Conservation (phyloP, 2,888 invertebrate species). For the Ephialtes manifestator region DNA sequence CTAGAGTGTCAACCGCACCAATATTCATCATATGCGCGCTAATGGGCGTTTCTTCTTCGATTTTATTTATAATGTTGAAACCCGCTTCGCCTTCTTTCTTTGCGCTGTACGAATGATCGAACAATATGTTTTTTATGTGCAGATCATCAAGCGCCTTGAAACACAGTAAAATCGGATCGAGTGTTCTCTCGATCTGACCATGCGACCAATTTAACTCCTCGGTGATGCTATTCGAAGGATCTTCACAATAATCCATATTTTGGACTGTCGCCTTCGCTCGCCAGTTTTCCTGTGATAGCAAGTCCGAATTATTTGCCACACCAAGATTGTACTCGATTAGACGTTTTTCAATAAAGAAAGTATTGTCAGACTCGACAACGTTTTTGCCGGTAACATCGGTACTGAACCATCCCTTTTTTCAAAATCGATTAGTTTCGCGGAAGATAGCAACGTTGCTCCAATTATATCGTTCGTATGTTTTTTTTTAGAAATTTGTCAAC, state of each 20-base stretch:
- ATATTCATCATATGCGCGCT: too few species aligned
- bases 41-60: too few species aligned
- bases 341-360: not conserved
- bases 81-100: too few species aligned
- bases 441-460: conserved; percentile 19
- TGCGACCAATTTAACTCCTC: not conserved
- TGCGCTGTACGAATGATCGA: not conserved
- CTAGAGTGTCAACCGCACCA: too few species aligned
- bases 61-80: too few species aligned
- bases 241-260: not conserved
- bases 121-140: not conserved
- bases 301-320: not conserved
- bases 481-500: conserved; percentile 38
- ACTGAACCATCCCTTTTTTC: conserved; percentile 45
- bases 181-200: not conserved
- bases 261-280: not conserved
- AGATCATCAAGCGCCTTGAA: not conserved
- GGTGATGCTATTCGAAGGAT: not conserved
- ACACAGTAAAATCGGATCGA: not conserved
- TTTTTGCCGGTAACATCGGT: not conserved
- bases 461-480: conserved; percentile 4
- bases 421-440: conserved; percentile 8
- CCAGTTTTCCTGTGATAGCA: conserved; percentile 11
- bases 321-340: conserved; percentile 54
- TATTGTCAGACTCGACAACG: not conserved